phyloP scores from a whole-genome alignment of 2,113 vertebrate species.

The Cyprinodon tularosa region DNA sequence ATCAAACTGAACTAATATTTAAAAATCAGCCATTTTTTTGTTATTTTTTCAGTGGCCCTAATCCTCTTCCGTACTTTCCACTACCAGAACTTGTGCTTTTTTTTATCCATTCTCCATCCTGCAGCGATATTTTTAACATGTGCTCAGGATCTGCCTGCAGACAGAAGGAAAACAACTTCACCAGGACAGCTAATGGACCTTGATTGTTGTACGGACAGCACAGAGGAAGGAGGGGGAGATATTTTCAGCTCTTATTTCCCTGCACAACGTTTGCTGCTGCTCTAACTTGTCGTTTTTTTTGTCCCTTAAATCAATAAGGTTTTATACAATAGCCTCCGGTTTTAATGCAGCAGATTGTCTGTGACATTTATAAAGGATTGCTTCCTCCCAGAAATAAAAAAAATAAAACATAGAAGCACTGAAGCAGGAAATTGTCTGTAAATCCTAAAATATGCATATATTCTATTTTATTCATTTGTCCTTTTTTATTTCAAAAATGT shows the following conservation, averaged over 20 bases:
- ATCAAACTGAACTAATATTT: no score
- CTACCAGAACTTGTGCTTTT: slow-evolving; percentile 23
- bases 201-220: not conserved
- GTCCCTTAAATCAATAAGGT: not conserved
- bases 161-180: slow-evolving; percentile 9
- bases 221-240: not conserved
- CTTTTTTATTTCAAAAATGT: not conserved
- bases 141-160: slow-evolving; percentile 1
- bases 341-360: not conserved
- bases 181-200: not conserved
- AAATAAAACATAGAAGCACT: no score
- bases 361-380: not conserved
- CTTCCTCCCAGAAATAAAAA: not conserved
- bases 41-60: no score
- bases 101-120: slow-evolving; percentile 5
- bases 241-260: not conserved
- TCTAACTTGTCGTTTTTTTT: not conserved
- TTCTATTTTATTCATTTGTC: not conserved
- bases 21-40: no score
- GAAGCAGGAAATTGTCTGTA: not conserved
- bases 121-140: not conserved
- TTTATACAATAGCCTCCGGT: not conserved
- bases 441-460: not conserved
- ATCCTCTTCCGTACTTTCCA: not conserved
- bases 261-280: no score